Base-by-base conservation (phyloP, 2,797 vertebrate genomes). In the Characodon lateralis region DNA sequence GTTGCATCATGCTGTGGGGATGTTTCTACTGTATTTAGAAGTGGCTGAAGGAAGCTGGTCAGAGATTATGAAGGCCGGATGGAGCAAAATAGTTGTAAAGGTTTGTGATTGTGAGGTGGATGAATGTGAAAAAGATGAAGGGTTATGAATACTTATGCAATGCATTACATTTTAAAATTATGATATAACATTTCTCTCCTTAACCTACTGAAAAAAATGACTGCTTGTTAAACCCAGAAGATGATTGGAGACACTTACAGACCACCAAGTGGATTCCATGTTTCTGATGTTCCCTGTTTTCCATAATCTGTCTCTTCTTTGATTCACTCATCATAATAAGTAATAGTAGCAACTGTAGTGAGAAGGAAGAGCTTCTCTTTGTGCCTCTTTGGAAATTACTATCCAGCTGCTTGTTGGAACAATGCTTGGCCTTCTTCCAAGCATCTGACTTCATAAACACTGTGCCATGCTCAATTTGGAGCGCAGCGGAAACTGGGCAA, bases 401-500 rank as follows among this genome's bases (percentile, higher is more conserved):
- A 88, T 92, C 93, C 93, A 93, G 91, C 93, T 94, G 93, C 91
- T 92, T 59, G 63, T 76, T 84, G 89, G 91, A 92, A 94, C 93
- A 94, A 94, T 89, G 89, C 86, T 83, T 92, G 93, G 91, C 91
- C 85, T 86, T 92, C 91, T 89, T 92, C 93, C 93, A 93, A 85
- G 73, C 85, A 83, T 84, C 90, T 92, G 93, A 94, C 91, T 94
- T 93, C 88, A 93, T 92, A 92, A 88, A 89, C 91, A 90, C 90
- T 89, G 91, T 90, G 92, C 92, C 92, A 92, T 84, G 83, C 91
- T 93, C 91, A 92, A 92, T 93, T 93, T 92, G 83, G 91, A 92
- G 88, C 84, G 75, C 90, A 89, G 91, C 85, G 87, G 91, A 93
- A 90, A 89, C 91, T 89, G 90, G 88, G 89, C 89, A 90, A 89